Evolutionary conservation across 2,797 vertebrate species (phyloP).

Genomic region (Coranthus polyacanthus): DNA sequence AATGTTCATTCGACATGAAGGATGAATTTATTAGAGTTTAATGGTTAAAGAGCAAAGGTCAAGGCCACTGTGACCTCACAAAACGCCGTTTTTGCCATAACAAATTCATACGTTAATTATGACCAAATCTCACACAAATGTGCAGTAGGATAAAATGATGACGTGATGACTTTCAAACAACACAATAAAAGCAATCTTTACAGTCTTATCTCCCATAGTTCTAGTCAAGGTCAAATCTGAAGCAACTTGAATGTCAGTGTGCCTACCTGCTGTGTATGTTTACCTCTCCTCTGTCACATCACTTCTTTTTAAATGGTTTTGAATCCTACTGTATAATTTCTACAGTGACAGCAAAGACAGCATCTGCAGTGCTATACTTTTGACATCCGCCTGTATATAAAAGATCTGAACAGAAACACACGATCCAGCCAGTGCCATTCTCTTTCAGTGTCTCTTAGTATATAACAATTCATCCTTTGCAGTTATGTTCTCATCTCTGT

Average conservation of each 20-base stretch:
- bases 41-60: no score
- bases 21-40: no score
- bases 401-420: not conserved
- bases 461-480: no score
- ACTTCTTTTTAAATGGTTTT: constrained; percentile 4
- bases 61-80: no score
- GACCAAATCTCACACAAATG: no score
- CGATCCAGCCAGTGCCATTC: not conserved
- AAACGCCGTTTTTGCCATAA: no score
- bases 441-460: not conserved
- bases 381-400: not conserved
- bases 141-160: no score
- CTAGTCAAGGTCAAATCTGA: constrained; percentile 1
- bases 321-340: not conserved
- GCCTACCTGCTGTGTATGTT: not conserved
- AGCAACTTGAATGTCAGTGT: constrained; percentile 6
- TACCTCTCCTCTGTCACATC: not conserved
- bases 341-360: not conserved
- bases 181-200: not conserved
- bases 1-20: no score
- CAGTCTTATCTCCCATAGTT: constrained; percentile 12
- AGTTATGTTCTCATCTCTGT: no score
- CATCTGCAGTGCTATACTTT: not conserved
- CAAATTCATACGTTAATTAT: no score
- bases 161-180: constrained; percentile 8